Evolutionary conservation across 2,113 vertebrate species (phyloP), one percentile per base, ranked within the genome.

Genomic region (Dermatemys mawii): DNA sequence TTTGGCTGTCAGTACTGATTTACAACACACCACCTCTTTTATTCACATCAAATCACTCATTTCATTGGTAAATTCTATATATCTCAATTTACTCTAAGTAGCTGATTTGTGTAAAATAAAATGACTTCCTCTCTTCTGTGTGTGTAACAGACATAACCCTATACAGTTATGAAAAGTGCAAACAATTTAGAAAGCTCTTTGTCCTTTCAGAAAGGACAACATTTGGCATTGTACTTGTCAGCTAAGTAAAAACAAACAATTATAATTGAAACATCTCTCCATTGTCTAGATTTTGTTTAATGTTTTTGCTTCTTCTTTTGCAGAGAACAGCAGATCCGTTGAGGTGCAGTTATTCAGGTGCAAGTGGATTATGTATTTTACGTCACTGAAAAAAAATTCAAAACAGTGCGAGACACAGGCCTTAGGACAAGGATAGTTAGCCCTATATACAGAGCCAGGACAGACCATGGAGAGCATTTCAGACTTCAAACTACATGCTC

Each of bases 11-110:
- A 98, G 97, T 97, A 98, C 97, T 98, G 98, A 98, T 98, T 98
- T 98, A 98, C 98, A 98, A 98, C 98, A 98, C 97, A 96, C 98
- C 97, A 97, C 98, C 98, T 98, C 98, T 97, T 97, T 98, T 97
- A 98, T 99, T 99, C 98, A 98, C 98, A 98, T 97, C 98, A 98
- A 98, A 98, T 98, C 98, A 98, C 96, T 98, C 98, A 98, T 98
- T 98, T 98, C 98, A 98, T 98, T 98, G 98, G 98, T 97, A 98
- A 98, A 98, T 98, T 98, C 98, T 98, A 98, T 98, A 98, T 97
- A 98, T 98, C 98, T 99, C 98, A 98, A 98, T 98, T 98, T 98
- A 98, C 98, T 98, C 98, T 98, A 98, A 98, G 98, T 98, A 99
- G 97, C 98, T 98, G 98, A 98, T 99, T 98, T 98, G 98, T 97